Base-by-base conservation (phyloP, 2,888 invertebrate species). In the Actias luna region DNA sequence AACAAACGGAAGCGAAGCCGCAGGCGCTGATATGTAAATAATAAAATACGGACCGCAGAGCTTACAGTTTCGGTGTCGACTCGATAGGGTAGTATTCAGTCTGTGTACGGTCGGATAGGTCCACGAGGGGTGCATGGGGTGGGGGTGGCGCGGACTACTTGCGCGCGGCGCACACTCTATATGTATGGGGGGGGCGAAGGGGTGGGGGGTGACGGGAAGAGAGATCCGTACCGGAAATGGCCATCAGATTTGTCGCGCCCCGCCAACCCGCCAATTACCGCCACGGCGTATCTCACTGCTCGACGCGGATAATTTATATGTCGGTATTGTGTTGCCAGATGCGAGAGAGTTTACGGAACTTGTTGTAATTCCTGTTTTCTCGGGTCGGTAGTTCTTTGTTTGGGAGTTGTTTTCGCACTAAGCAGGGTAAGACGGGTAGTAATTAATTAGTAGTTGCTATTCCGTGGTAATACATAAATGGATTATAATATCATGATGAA, bases 241-340 rank as follows among this genome's bases (percentile, higher is more conserved):
- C 81, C 82, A 84, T 82, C 85, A 82, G 85, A 87, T 87, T 86
- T 87, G 87, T 85, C 86, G 86, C 78, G 73, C 79, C 78, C 80
- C 80, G 78, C 78, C 80, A 78, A 77, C 77, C 74, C 83, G 81
- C 82, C 86, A 86, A 87, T 87, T 85, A 86, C 85, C 80, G 79
- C 72, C 76, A 74, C 74, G 74, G 75, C 78, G 69, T 59, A 59
- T 62, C 62, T n/a, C n/a, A n/a, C n/a, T 59, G 59, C 63, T 39
- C 39, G 18, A 50, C 22, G 36, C 61, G 61, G 57, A 57, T 62
- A 57, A 62, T 62, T 62, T 62, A 62, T 62, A 42, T 52, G 52
- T 52, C 25, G 14, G 55, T 16, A 29, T 57, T 10, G 58, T 57
- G 58, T 58, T 61, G 61, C 61, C 42, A 61, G 39, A 36, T 59